Conservation (phyloP, 2,113 vertebrate genomes). For the Silurus glanis region DNA sequence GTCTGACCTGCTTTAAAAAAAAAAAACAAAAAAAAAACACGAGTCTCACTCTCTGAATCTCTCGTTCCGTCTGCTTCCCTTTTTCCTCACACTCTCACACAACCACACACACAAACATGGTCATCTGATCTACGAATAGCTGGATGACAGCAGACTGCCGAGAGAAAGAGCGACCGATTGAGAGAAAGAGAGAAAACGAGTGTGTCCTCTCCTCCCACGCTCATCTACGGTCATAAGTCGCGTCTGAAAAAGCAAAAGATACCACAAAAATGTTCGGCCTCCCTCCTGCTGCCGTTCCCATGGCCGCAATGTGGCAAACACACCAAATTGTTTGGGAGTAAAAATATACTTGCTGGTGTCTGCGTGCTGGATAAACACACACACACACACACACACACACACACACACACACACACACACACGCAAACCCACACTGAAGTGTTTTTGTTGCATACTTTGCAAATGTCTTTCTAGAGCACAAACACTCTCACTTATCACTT, state of each 20-base stretch:
- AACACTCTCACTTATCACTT: background rate
- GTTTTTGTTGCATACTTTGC: background rate
- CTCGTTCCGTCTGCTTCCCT: constrained; percentile 24
- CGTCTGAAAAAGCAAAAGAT: constrained; percentile 11
- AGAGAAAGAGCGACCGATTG: background rate
- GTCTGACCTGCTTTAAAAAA: constrained; percentile 62
- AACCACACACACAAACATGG: constrained; percentile 47
- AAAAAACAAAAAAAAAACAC: constrained; percentile 44
- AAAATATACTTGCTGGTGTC: constrained; percentile 63
- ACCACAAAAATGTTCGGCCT: constrained; percentile 70
- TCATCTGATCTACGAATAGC: constrained; percentile 43
- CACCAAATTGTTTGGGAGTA: constrained; percentile 64
- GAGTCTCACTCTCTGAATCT: constrained; percentile 32
- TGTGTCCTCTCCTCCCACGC: background rate
- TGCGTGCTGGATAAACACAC: constrained; percentile 56
- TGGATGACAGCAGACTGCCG: background rate
- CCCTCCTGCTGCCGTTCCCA: constrained; percentile 65
- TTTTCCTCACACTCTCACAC: background rate
- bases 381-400: constrained; percentile 48
- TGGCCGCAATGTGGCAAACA: constrained; percentile 59
- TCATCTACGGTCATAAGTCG: background rate
- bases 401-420: constrained; percentile 40
- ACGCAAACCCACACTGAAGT: constrained; percentile 2
- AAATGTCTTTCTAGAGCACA: background rate
- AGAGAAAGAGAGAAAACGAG: background rate